Base-by-base conservation (phyloP, 2,888 invertebrate genomes). In the Mantis religiosa region DNA sequence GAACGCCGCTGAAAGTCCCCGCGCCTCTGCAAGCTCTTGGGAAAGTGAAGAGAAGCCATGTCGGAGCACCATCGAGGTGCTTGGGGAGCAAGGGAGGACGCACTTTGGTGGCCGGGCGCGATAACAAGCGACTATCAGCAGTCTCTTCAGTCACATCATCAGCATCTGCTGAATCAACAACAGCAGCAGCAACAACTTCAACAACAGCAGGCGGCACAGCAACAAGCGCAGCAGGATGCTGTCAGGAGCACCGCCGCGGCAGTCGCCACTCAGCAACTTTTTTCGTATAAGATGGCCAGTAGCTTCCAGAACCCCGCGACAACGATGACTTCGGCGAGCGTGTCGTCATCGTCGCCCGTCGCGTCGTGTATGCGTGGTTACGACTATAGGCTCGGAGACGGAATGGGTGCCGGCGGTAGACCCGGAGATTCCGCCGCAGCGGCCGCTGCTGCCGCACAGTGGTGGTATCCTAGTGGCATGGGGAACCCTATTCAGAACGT, bases 231-330 rank as follows among this genome's bases (percentile, higher is more conserved):
- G 92, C 93, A 93, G 91, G 94, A 94, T 88, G 94, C 94, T 90
- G 95, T 94, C 91, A 94, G 95, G 92, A 95, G 95, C 92, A 94
- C 95, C 91, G 94, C 95, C 86, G 94, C 95, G 90, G 94, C 94
- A 90, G 94, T 94, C 90, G 94, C 94, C 88, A 95, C 95, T 91
- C 97, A 97, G 92, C 97, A 97, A 93, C 94, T 97, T 91, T 97
- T 97, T 93, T 96, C 96, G 90, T 97, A 97, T 93, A 97, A 97
- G 95, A 97, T 97, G 97, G 96, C 97, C 92, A 96, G 96, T 93
- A 96, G 96, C 93, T 97, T 97, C 94, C 95, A 97, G 92, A 95
- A 95, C 93, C 95, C 95, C 92, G 94, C 95, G 94, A 96, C 95
- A 93, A 96, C 95, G 92, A 95, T 95, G 94, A 94, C 94, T 92